Evolutionary conservation across 2,797 vertebrate genomes (phyloP), one percentile per base, ranked within the genome.

Genomic region (Dromococcyx pavoninus): DNA sequence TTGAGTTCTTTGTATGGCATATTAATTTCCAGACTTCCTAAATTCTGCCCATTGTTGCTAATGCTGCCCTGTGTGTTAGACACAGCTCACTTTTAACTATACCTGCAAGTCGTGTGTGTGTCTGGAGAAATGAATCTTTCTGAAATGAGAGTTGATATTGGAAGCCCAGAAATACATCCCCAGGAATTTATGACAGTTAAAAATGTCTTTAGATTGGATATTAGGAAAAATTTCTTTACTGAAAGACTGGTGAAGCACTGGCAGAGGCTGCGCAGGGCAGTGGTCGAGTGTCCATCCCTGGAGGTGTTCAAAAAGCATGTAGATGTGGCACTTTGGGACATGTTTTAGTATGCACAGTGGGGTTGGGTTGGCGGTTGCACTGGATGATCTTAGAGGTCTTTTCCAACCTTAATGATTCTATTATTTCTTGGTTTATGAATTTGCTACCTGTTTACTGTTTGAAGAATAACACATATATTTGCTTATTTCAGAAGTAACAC

Each of bases 61-160:
- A n/a, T 37, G 18, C 41, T 13, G 5, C 39, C 41, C 41, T 46
- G 17, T 50, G 17, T 32, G 6, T 56, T 32, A 25, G 33, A 25
- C 19, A 30, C 28, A 65, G 41, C 33, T 81, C 28, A 65, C 35
- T 32, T 78, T 74, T 51, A 3, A n/a, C n/a, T 48, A 2, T 9
- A 24, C 27, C 33, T 54, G 33, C 2, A 2, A n/a, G 5, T 24
- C 2, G 0, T 6, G 3, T 13, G 28, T 54, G 7, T 27, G n/a
- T 7, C 13, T 9, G n/a, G 64, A 41, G 32, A 53, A 66, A 24
- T 9, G 7, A 62, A 32, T 12, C 28, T 11, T 35, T 27, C 58
- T 46, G 54, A 57, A 71, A 21, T 25, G 50, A 35, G 37, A 15
- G 15, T 27, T 80, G 7, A 3, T 13, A 21, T 28, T 66, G 24